Conservation (phyloP, 2,797 vertebrate genomes). For the Rhabdophis nuchalis region DNA sequence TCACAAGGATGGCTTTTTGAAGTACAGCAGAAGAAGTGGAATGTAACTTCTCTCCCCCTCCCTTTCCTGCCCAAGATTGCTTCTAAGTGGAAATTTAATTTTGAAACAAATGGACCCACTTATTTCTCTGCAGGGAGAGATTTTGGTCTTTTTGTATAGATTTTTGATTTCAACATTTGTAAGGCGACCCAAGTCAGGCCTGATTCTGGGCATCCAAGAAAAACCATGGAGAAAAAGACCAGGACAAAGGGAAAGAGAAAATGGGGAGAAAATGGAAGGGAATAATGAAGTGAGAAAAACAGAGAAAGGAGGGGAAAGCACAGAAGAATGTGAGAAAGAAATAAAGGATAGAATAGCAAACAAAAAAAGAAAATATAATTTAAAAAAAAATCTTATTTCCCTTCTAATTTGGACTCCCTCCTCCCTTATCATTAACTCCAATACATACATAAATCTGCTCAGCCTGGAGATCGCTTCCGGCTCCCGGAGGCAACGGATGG, state of each 20-base stretch:
- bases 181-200: background rate
- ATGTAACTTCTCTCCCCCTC: background rate
- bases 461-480: no score
- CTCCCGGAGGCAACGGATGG: no score
- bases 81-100: background rate
- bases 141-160: background rate
- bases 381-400: background rate
- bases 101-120: background rate
- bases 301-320: background rate
- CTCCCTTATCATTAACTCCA: background rate
- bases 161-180: background rate
- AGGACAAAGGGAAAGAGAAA: background rate
- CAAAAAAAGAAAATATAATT: background rate
- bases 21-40: background rate
- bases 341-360: background rate
- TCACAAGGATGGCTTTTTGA: background rate
- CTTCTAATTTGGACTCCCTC: background rate
- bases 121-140: background rate
- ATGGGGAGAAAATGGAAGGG: background rate
- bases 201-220: background rate
- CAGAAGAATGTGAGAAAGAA: background rate
- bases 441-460: background rate
- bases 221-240: background rate
- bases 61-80: background rate
- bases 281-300: background rate